Percentiles rank a stretch among this genome's conserved stretches.
These are phyloP conservation scores for Akabosia matsudoensis DNA, from an alignment of 1,140 invertebrate species.

Conservation along the genomic window DNA sequence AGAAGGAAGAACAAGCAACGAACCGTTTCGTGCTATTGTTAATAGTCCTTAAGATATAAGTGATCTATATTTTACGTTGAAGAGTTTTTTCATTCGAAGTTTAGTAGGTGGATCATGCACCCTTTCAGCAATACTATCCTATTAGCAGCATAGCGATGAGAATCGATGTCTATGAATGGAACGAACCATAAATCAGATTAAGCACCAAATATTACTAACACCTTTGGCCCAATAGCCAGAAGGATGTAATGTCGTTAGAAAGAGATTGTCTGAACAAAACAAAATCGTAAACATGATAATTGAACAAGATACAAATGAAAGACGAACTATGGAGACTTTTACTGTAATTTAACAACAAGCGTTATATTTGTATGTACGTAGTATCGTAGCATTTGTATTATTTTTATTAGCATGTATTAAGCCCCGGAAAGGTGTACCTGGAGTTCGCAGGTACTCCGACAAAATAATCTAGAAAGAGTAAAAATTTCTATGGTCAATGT, in stretches of 20 bases:
- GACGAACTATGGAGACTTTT: too few species aligned
- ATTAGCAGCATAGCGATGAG: neutral
- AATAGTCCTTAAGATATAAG: conserved; percentile 1
- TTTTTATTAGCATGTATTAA: too few species aligned
- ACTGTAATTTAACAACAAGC: too few species aligned
- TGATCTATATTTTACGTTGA: neutral
- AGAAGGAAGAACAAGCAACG: neutral
- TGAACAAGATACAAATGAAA: neutral
- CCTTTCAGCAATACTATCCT: neutral
- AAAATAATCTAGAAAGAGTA: too few species aligned
- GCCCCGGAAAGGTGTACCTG: too few species aligned
- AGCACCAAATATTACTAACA: neutral
- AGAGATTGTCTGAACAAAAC: neutral
- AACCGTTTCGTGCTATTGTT: neutral
- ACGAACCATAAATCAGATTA: neutral
- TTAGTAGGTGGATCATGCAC: neutral
- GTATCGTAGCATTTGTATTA: too few species aligned
- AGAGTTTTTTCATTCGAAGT: neutral
- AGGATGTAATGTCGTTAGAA: neutral
- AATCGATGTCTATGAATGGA: neutral
- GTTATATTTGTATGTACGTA: too few species aligned
- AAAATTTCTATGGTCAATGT: too few species aligned
- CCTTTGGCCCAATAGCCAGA: neutral
- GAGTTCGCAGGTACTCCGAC: too few species aligned
- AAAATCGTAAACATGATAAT: neutral